Evolutionary conservation across 2,113 vertebrate genomes (phyloP).

Genomic region (Typhlomys cinereus): DNA sequence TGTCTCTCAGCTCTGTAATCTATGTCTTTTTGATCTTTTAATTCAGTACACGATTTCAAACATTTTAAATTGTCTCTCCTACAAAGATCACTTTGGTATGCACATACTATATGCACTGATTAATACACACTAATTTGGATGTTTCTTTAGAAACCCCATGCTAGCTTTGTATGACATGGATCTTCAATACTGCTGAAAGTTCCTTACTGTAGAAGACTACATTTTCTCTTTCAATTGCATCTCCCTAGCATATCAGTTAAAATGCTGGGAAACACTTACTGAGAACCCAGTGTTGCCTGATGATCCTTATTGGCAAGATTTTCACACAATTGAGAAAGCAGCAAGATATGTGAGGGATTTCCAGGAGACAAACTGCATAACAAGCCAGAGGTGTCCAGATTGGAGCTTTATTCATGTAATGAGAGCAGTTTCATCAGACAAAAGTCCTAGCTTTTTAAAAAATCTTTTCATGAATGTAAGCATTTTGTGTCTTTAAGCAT

Average conservation of each 20-base stretch:
- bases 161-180: constrained; percentile 23
- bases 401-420: constrained; percentile 38
- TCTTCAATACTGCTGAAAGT: constrained; percentile 34
- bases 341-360: constrained; percentile 41
- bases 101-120: not conserved
- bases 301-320: constrained; percentile 45
- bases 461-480: constrained; percentile 18
- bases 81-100: constrained; percentile 18
- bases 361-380: constrained; percentile 25
- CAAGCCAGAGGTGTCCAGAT: constrained; percentile 25
- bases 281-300: constrained; percentile 5
- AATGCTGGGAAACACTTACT: constrained; percentile 53
- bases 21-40: not conserved
- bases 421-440: constrained; percentile 24
- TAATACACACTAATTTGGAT: constrained; percentile 30
- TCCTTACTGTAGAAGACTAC: constrained; percentile 6
- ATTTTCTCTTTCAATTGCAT: not conserved
- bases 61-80: not conserved
- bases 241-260: not conserved
- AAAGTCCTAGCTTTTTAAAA: constrained; percentile 43
- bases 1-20: not conserved
- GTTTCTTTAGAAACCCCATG: constrained; percentile 17
- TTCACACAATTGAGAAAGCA: constrained; percentile 33
- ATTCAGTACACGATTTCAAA: constrained; percentile 17
- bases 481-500: not conserved